These are phyloP conservation scores for Dreissena rostriformis DNA, from an alignment of 1,140 invertebrate species.

Conservation along the genomic window DNA sequence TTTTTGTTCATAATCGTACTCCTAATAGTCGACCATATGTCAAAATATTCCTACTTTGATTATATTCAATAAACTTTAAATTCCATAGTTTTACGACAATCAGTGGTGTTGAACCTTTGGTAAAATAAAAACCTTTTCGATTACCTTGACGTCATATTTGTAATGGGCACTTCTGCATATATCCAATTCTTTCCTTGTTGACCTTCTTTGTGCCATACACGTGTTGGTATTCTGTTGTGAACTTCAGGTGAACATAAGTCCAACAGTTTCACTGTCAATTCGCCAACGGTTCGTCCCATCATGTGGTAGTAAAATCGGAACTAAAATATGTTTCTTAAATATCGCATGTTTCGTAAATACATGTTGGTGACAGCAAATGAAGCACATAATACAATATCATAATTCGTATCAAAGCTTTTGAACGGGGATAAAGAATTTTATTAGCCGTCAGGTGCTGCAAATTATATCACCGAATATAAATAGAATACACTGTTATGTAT, in stretches of 20 bases:
- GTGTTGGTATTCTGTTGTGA: not conserved
- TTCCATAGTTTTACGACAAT: not conserved
- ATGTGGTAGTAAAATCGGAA: slow-evolving; percentile 50
- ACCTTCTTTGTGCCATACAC: slow-evolving; percentile 5
- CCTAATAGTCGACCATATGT: not conserved
- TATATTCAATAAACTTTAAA: not conserved
- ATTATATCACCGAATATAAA: not conserved
- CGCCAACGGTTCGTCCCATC: slow-evolving; percentile 7
- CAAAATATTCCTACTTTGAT: not conserved
- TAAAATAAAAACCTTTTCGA: too few relatives aligned
- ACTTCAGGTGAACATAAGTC: not conserved
- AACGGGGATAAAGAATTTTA: too few relatives aligned
- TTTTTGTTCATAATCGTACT: not conserved
- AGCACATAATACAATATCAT: not conserved
- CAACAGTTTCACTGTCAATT: not conserved
- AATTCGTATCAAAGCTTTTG: not conserved
- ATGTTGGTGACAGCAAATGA: not conserved
- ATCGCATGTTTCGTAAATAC: not conserved
- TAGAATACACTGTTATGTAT: not conserved
- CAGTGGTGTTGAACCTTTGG: too few relatives aligned
- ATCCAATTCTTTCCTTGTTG: slow-evolving; percentile 15
- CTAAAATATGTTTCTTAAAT: slow-evolving; percentile 11
- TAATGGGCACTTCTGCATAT: slow-evolving; percentile 13
- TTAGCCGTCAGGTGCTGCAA: too few relatives aligned
- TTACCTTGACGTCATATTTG: not conserved